These are phyloP conservation scores for Aegotheles bennettii DNA, from an alignment of 2,113 vertebrate genomes.

Conservation along the genomic window DNA sequence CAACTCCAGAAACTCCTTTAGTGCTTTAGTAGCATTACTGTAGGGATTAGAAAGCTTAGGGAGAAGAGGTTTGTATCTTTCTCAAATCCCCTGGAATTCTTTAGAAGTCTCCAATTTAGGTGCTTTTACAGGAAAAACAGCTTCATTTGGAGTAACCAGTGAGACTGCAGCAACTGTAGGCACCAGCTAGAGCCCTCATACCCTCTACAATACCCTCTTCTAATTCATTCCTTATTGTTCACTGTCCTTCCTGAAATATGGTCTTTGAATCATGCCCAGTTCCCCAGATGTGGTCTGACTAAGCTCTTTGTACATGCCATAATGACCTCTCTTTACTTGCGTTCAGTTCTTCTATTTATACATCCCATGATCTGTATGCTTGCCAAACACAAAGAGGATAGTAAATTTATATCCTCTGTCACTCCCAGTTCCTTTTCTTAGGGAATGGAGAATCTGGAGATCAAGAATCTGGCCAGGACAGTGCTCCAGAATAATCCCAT, in stretches of 20 bases:
- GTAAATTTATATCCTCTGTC: conserved; percentile 40
- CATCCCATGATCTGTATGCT: conserved; percentile 11
- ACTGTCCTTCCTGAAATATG: conserved; percentile 58
- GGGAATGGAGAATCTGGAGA: not conserved
- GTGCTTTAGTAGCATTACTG: not conserved
- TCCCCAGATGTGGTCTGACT: conserved; percentile 60
- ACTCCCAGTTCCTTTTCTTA: conserved; percentile 31
- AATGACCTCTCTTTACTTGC: conserved; percentile 31
- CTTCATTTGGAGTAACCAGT: not conserved
- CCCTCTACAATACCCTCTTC: conserved; percentile 18
- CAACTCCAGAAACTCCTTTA: not conserved
- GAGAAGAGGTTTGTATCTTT: not conserved
- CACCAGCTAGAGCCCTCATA: not conserved
- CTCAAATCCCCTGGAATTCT: not conserved
- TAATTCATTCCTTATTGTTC: conserved; percentile 31
- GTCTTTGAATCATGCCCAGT: conserved; percentile 46
- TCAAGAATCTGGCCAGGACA: not conserved
- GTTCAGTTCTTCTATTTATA: conserved; percentile 57
- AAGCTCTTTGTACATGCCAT: conserved; percentile 53
- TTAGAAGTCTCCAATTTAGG: not conserved
- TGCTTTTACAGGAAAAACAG: not conserved
- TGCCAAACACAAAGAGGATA: conserved; percentile 32
- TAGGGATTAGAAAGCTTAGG: not conserved
- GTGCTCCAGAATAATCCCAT: not conserved
- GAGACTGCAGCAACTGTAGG: not conserved